phyloP scores from a whole-genome alignment of 2,888 invertebrate genomes.

The Drosophila tripunctata region DNA sequence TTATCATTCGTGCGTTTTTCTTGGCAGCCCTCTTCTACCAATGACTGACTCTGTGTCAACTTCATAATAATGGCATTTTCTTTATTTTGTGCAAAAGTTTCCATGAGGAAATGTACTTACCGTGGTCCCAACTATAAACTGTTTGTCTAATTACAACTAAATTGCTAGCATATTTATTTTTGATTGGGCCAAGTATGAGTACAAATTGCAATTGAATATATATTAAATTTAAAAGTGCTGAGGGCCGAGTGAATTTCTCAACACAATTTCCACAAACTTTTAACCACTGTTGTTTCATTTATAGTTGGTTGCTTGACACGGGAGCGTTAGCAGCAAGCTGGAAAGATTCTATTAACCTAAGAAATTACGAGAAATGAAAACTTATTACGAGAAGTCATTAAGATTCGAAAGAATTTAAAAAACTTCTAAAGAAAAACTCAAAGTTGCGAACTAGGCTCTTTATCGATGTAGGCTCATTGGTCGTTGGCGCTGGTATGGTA shows the following conservation, averaged over 20 bases:
- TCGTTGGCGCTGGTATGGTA: neutral
- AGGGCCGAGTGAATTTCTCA: too few relatives aligned
- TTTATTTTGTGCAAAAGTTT: constrained; percentile 50
- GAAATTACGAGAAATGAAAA: constrained; percentile 82
- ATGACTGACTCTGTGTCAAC: constrained; percentile 76
- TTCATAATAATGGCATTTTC: constrained; percentile 72
- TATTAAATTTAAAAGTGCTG: neutral
- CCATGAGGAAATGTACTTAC: constrained; percentile 47
- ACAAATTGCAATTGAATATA: neutral
- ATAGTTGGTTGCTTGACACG: constrained; percentile 50
- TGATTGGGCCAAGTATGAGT: neutral
- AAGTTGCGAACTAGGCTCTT: constrained; percentile 37
- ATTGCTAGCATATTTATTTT: neutral
- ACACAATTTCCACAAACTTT: neutral
- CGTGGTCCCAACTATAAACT: constrained; percentile 33
- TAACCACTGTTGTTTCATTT: constrained; percentile 55
- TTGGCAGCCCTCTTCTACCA: constrained; percentile 36
- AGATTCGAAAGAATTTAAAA: constrained; percentile 82
- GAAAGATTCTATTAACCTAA: constrained; percentile 79
- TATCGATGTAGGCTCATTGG: constrained; percentile 2
- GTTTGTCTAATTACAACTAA: neutral
- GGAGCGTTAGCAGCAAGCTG: constrained; percentile 48
- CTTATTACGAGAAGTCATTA: constrained; percentile 84
- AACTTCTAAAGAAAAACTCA: constrained; percentile 73
- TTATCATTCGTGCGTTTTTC: constrained; percentile 65